These are phyloP conservation scores for Smittia aterrima DNA, from an alignment of 2,888 invertebrate genomes.

Conservation along the genomic window DNA sequence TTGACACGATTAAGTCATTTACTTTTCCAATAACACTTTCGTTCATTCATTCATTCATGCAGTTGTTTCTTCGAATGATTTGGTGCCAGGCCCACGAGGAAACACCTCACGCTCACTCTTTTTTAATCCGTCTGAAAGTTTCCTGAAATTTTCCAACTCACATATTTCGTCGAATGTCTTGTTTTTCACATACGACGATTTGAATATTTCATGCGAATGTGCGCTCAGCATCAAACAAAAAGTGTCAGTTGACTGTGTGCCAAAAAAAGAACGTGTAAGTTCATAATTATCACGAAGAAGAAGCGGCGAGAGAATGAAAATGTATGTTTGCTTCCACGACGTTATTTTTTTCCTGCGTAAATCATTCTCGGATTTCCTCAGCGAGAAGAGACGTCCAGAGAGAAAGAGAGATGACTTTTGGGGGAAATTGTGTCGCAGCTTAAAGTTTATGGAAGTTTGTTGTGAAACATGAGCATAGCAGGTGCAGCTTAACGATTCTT, in stretches of 20 bases:
- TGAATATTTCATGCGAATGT: not conserved
- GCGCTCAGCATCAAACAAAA: conserved; percentile 23
- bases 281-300: conserved; percentile 12
- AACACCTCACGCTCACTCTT: not conserved
- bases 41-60: conserved; percentile 5
- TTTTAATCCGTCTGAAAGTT: not conserved
- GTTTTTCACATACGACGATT: not conserved
- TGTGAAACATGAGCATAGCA: not conserved
- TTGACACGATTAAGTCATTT: not conserved
- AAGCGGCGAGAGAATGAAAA: conserved; percentile 1
- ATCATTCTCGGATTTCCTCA: conserved; percentile 12
- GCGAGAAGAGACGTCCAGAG: not conserved
- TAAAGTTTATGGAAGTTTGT: not conserved
- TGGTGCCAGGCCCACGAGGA: not conserved
- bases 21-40: not conserved
- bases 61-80: no score
- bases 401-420: not conserved
- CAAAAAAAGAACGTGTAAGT: conserved; percentile 24
- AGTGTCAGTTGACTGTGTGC: conserved; percentile 25
- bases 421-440: conserved; percentile 1
- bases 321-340: conserved; percentile 10
- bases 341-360: conserved; percentile 6
- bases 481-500: conserved; percentile 2
- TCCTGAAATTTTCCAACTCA: not conserved
- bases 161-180: not conserved